These are phyloP conservation scores for Halotydeus destructor DNA, from an alignment of 1,140 invertebrate genomes.

Conservation along the genomic window DNA sequence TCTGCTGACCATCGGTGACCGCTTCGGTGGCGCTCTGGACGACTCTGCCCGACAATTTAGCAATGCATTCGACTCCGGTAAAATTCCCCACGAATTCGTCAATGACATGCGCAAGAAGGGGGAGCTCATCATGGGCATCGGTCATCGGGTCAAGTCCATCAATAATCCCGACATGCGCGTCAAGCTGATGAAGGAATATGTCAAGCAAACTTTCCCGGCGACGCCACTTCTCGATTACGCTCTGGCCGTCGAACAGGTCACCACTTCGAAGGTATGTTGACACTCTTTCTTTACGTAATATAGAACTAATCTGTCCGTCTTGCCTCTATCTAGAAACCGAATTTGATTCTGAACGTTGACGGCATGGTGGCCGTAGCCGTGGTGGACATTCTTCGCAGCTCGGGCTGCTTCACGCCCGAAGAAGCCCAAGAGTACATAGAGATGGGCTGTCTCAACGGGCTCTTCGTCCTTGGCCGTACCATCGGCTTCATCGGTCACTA, in stretches of 20 bases:
- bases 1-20: constrained; percentile 89
- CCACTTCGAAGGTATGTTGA: constrained; percentile 56
- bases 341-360: constrained; percentile 96
- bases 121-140: constrained; percentile 96
- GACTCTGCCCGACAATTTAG: constrained; percentile 88
- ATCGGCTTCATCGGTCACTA: constrained; percentile 98
- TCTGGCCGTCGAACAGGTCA: constrained; percentile 93
- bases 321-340: constrained; percentile 51
- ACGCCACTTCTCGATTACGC: constrained; percentile 86
- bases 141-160: constrained; percentile 91
- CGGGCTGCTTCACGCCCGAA: constrained; percentile 79
- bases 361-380: constrained; percentile 92
- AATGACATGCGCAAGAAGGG: constrained; percentile 92
- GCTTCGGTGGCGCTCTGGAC: constrained; percentile 95
- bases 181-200: constrained; percentile 88
- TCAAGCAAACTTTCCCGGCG: constrained; percentile 71
- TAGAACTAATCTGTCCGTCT: constrained; percentile 2
- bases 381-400: constrained; percentile 82
- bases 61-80: constrained; percentile 75
- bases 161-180: constrained; percentile 97
- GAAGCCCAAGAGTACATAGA: constrained; percentile 95
- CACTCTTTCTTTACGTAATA: constrained; percentile 2
- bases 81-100: constrained; percentile 96
- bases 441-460: constrained; percentile 90
- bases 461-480: constrained; percentile 91